Conservation (phyloP, 64 coral and sea anemone genomes). For the Platygyra sinensis region DNA sequence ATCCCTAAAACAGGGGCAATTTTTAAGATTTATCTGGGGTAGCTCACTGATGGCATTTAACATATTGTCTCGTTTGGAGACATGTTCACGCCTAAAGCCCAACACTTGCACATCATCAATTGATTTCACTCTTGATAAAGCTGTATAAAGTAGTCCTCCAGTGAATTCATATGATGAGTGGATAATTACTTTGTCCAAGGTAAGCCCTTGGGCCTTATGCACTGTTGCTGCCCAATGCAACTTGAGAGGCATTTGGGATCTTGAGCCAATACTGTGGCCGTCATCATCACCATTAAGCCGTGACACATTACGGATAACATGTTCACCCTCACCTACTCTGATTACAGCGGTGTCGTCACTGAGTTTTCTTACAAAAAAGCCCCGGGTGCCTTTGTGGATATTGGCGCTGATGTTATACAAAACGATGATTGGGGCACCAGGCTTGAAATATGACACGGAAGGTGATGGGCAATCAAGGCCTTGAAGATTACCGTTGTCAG, state of each 20-base stretch:
- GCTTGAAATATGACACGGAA: too few species aligned
- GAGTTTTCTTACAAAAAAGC: background rate
- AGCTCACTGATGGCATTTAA: too few species aligned
- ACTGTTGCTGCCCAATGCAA: constrained; percentile 58
- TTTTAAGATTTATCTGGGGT: too few species aligned
- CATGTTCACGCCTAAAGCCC: too few species aligned
- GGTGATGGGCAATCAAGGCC: too few species aligned
- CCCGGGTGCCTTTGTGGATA: too few species aligned
- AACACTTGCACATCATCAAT: constrained; percentile 25
- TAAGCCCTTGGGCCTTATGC: constrained; percentile 66
- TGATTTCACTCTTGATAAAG: constrained; percentile 49
- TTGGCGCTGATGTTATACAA: too few species aligned
- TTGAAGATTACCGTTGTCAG: too few species aligned
- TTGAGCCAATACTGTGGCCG: constrained; percentile 41
- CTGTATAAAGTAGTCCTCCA: constrained; percentile 47
- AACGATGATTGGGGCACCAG: too few species aligned
- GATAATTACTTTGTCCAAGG: background rate
- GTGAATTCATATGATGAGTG: constrained; percentile 62
- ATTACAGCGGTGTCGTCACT: constrained; percentile 6
- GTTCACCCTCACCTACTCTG: constrained; percentile 1
- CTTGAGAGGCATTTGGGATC: constrained; percentile 34
- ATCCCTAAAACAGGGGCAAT: too few species aligned
- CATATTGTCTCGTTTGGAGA: too few species aligned
- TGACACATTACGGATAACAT: background rate
- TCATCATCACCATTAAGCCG: constrained; percentile 34